phyloP scores from a whole-genome alignment of 2,888 invertebrate genomes.

The Amphipyra berbera region DNA sequence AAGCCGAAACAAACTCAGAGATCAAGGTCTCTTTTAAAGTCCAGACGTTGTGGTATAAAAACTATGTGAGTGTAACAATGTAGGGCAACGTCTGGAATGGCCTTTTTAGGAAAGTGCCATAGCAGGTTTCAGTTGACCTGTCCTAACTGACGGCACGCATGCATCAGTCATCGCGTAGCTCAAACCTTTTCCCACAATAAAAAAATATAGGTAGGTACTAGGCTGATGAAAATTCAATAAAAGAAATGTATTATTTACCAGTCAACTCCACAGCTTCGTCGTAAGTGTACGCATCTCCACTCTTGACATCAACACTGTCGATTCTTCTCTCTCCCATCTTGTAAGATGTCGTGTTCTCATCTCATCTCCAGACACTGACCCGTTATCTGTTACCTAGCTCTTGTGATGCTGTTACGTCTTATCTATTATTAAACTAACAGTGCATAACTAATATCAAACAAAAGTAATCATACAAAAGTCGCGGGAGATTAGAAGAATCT shows the following conservation, averaged over 20 bases:
- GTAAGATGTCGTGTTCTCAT: not conserved
- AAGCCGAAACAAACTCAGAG: no score
- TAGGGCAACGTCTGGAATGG: no score
- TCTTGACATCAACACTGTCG: not conserved
- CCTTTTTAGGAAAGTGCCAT: no score
- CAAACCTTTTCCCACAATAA: no score
- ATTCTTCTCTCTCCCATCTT: slow-evolving; percentile 13
- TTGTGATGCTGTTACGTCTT: slow-evolving; percentile 1
- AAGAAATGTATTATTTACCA: slow-evolving; percentile 60
- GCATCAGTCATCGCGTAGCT: no score
- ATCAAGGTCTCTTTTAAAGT: no score
- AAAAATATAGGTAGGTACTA: no score
- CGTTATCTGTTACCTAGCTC: slow-evolving; percentile 8
- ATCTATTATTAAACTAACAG: slow-evolving; percentile 15
- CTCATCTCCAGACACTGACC: slow-evolving; percentile 23
- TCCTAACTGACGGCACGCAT: no score
- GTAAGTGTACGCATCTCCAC: slow-evolving; percentile 50
- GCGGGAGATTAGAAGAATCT: not conserved
- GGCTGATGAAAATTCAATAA: not conserved
- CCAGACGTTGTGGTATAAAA: no score
- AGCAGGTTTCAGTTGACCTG: no score
- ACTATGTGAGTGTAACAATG: no score
- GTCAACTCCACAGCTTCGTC: slow-evolving; percentile 74
- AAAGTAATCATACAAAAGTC: not conserved
- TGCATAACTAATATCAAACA: no score